Conservation (phyloP, 2,797 vertebrate species). For the Arrhamphus sclerolepis region DNA sequence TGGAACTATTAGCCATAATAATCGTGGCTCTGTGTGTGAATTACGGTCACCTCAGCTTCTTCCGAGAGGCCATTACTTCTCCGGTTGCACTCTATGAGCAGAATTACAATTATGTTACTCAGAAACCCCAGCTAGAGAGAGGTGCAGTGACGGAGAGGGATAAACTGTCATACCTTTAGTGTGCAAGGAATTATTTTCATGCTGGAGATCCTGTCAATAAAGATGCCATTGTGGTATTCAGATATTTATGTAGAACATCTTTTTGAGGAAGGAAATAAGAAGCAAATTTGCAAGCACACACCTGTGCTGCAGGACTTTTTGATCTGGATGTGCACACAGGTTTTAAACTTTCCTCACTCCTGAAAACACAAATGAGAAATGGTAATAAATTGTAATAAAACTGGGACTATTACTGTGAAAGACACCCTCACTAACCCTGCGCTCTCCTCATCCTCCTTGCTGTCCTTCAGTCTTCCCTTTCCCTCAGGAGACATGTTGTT, state of each 20-base stretch:
- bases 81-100: conserved; percentile 52
- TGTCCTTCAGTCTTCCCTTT: conserved; percentile 40
- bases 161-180: conserved; percentile 55
- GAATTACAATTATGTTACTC: conserved; percentile 7
- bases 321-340: conserved; percentile 39
- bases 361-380: conserved; percentile 39
- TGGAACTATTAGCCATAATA: conserved; percentile 6
- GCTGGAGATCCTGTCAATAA: conserved; percentile 34
- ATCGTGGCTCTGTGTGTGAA: conserved; percentile 16
- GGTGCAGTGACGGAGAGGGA: neutral
- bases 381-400: neutral
- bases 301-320: conserved; percentile 40
- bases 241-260: too few species aligned
- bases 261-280: neutral
- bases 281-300: conserved; percentile 28
- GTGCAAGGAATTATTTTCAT: conserved; percentile 26
- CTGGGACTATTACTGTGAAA: neutral
- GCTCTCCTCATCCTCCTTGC: conserved; percentile 34
- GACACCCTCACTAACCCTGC: conserved; percentile 46
- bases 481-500: conserved; percentile 26
- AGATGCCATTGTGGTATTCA: neutral
- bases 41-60: conserved; percentile 58
- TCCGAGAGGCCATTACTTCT: conserved; percentile 62
- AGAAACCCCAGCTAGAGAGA: neutral
- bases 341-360: conserved; percentile 36